A percentile compares a stretch with the other conserved stretches of the same genome.
phyloP scores from a whole-genome alignment of 2,888 invertebrate genomes.

The Apomyelois bistriatella region DNA sequence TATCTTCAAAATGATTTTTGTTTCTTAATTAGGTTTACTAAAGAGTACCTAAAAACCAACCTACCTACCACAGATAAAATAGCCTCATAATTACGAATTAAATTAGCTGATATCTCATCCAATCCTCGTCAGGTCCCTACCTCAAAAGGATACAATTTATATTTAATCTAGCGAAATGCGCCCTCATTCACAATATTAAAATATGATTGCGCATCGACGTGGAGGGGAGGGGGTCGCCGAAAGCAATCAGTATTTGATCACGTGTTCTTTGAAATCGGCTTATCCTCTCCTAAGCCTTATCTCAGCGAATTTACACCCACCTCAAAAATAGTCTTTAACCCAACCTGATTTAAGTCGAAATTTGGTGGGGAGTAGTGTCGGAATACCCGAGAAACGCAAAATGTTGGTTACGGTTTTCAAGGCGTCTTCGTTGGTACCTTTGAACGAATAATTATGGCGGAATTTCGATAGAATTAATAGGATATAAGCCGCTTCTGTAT shows the following conservation, averaged over 20 bases:
- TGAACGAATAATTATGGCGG: slow-evolving; percentile 73
- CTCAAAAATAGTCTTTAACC: slow-evolving; percentile 37
- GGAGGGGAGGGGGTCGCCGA: slow-evolving; percentile 31
- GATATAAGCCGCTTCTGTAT: slow-evolving; percentile 55
- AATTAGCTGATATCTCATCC: slow-evolving; percentile 23
- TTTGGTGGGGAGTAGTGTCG: slow-evolving; percentile 20
- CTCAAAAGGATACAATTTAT: slow-evolving; percentile 42
- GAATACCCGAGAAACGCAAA: slow-evolving; percentile 31
- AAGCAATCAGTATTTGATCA: slow-evolving; percentile 74
- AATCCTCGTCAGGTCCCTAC: slow-evolving; percentile 19
- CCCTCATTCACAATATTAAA: slow-evolving; percentile 71
- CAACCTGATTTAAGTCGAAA: slow-evolving; percentile 31
- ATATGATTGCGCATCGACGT: slow-evolving; percentile 59
- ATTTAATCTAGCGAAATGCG: slow-evolving; percentile 64
- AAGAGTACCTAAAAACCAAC: not conserved
- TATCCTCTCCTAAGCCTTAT: slow-evolving; percentile 52
- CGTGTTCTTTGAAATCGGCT: slow-evolving; percentile 74
- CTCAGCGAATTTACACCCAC: slow-evolving; percentile 33
- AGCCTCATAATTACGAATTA: slow-evolving; percentile 18
- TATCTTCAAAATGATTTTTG: too few species aligned
- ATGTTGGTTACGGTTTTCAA: slow-evolving; percentile 44
- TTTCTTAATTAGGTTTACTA: too few species aligned
- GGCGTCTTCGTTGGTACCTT: slow-evolving; percentile 61
- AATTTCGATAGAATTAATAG: slow-evolving; percentile 69
- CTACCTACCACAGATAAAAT: slow-evolving; percentile 10